A percentile compares a stretch with the other conserved stretches of the same genome.
These are phyloP conservation scores for Venturia canescens DNA, from an alignment of 1,140 invertebrate species.

Conservation along the genomic window DNA sequence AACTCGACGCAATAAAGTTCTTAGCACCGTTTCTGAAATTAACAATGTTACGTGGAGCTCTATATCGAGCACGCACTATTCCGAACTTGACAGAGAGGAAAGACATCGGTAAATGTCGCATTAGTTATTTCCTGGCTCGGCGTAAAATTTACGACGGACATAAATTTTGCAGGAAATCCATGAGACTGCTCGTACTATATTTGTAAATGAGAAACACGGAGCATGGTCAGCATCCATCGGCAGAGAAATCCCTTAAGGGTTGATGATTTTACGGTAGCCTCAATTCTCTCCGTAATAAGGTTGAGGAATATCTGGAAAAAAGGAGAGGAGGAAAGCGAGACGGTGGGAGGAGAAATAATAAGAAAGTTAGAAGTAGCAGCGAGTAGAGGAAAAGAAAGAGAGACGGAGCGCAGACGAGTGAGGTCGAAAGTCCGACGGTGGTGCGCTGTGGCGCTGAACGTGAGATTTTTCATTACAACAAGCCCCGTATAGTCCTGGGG, in stretches of 20 bases:
- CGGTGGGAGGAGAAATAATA: constrained; percentile 42
- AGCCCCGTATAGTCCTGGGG: constrained; percentile 28
- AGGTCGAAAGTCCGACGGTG: constrained; percentile 49
- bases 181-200: too few relatives aligned
- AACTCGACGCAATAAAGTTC: too few relatives aligned
- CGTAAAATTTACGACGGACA: too few relatives aligned
- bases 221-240: too few relatives aligned
- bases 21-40: too few relatives aligned
- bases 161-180: too few relatives aligned
- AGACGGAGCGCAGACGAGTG: constrained; percentile 47
- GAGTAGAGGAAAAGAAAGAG: constrained; percentile 35
- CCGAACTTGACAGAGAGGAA: too few relatives aligned
- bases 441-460: constrained; percentile 52
- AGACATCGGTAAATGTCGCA: too few relatives aligned
- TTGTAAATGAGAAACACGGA: too few relatives aligned
- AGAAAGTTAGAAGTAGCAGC: constrained; percentile 25
- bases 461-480: constrained; percentile 60
- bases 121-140: too few relatives aligned
- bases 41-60: too few relatives aligned
- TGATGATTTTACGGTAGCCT: neutral
- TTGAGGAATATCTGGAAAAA: neutral
- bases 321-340: constrained; percentile 21
- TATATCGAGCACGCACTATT: too few relatives aligned
- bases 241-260: neutral
- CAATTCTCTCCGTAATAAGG: constrained; percentile 17